Evolutionary conservation across 30 jellyfish, hydroid and myxozoan genomes (phyloP), one percentile per base, ranked within the genome.

Genomic region (Aurelia sp.): DNA sequence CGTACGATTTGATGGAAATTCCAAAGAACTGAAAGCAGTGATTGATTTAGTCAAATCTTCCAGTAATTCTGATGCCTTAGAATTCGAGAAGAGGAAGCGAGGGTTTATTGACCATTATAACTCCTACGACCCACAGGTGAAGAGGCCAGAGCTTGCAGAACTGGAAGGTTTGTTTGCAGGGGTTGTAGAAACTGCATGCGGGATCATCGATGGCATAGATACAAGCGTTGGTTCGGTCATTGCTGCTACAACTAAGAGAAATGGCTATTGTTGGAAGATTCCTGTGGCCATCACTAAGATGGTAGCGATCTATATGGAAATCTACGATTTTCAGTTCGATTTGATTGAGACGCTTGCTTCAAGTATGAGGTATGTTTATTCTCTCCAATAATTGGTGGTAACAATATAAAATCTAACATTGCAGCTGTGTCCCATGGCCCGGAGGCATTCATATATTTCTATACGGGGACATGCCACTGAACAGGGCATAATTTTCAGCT

Each of bases 321-420:
- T 79, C 13, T 79, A 79, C 27, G 71, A 65, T 53, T 79, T 31
- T 70, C 90, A 79, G 50, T 79, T 79, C 48, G 90, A 79, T n/a
- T 41, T 79, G 82, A 79, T 79, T 84, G 90, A 79, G 82, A 58
- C 90, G 27, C 82, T 79, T 3, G 90, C 90, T 17, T 51, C 66
- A 79, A 33, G 70, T 20, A 59, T 64, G 82, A 65, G 71, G 72
- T 50, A 10, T 9, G 69, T 9, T 44, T 44, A 7, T 1, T 5
- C 0, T 6, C 55, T 44, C 55, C 16, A 9, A 44, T 44, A 16
- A 44, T 44, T 44, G 15, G 15, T 7, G 55, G 55, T 37, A 5
- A 4, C 3, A 7, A 37, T 37, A 3, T 2, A 5, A 4, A 37
- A 37, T 7, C 11, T 2, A 37, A 37, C 9, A 37, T 1, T 37